Conservation (phyloP, 2,113 vertebrate genomes). For the Tautogolabrus adspersus region DNA sequence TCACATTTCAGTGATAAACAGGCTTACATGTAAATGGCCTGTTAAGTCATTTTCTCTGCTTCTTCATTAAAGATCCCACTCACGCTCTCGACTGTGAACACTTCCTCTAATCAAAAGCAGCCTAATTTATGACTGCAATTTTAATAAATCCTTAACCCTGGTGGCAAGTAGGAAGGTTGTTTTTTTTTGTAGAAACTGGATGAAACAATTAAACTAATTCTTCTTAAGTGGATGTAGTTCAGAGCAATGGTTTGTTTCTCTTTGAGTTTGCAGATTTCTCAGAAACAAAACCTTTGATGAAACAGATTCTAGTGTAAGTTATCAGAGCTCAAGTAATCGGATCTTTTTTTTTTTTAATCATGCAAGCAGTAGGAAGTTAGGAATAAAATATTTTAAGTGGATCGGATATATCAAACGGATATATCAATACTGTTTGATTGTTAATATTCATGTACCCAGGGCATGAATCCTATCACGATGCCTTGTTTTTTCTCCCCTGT, state of each 20-base stretch:
- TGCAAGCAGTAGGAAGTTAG: no score
- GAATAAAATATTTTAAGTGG: no score
- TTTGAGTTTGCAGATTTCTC: slow-evolving; percentile 5
- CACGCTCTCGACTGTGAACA: slow-evolving; percentile 12
- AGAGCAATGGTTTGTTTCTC: not conserved
- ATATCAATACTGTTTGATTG: no score
- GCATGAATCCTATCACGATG: no score
- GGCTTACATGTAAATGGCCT: slow-evolving; percentile 43
- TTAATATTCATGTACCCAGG: no score
- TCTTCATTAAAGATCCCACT: slow-evolving; percentile 48
- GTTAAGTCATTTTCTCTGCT: slow-evolving; percentile 51
- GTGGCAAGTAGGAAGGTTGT: slow-evolving; percentile 2
- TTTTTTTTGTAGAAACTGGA: slow-evolving; percentile 8
- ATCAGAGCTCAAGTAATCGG: not conserved
- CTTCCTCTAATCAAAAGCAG: slow-evolving; percentile 47
- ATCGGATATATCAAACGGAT: no score
- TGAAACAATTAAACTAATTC: slow-evolving; percentile 12
- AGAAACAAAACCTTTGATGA: slow-evolving; percentile 3
- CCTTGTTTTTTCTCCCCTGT: no score
- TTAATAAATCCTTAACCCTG: slow-evolving; percentile 57
- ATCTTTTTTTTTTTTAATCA: not conserved
- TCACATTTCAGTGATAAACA: slow-evolving; percentile 39
- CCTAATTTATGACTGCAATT: slow-evolving; percentile 49
- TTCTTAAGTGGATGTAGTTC: slow-evolving; percentile 11
- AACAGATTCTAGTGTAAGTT: not conserved